phyloP scores from a whole-genome alignment of 2,888 invertebrate species.

The Caenorhabditis sp. region DNA sequence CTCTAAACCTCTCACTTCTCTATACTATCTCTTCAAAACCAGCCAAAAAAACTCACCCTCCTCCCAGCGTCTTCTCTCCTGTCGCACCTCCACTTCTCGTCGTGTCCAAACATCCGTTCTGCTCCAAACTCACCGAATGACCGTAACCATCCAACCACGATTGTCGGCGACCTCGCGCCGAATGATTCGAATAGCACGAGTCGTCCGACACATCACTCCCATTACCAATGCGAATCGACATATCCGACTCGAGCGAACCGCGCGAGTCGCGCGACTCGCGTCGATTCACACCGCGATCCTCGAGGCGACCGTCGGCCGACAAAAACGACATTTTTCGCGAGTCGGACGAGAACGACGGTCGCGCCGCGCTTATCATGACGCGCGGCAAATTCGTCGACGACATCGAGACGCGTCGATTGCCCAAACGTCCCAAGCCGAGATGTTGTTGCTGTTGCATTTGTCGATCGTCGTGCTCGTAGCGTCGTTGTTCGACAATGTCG shows the following conservation, averaged over 20 bases:
- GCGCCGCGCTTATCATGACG: constrained; percentile 68
- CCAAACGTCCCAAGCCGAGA: constrained; percentile 55
- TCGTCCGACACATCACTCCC: constrained; percentile 57
- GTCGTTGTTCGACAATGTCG: constrained; percentile 67
- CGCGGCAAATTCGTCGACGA: constrained; percentile 66
- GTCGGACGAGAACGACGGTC: constrained; percentile 66
- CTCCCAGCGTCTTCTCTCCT: constrained; percentile 5
- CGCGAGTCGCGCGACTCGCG: constrained; percentile 64
- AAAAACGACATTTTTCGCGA: constrained; percentile 68
- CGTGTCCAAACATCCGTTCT: constrained; percentile 37
- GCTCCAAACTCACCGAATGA: constrained; percentile 48
- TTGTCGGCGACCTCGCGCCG: constrained; percentile 58
- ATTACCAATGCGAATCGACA: constrained; percentile 62
- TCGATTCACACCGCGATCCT: constrained; percentile 60
- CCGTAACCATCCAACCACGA: constrained; percentile 67
- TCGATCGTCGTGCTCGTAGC: constrained; percentile 66
- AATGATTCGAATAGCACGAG: constrained; percentile 51
- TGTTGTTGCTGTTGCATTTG: constrained; percentile 41
- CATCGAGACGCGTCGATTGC: constrained; percentile 68
- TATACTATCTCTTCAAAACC: no score
- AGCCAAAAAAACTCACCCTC: no score
- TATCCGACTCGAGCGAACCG: constrained; percentile 65
- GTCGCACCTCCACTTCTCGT: constrained; percentile 12
- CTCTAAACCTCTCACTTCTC: no score
- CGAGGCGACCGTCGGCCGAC: constrained; percentile 69